Evolutionary conservation across 2,888 invertebrate species (phyloP).

Genomic region (Aphelenchoides bicaudatus): DNA sequence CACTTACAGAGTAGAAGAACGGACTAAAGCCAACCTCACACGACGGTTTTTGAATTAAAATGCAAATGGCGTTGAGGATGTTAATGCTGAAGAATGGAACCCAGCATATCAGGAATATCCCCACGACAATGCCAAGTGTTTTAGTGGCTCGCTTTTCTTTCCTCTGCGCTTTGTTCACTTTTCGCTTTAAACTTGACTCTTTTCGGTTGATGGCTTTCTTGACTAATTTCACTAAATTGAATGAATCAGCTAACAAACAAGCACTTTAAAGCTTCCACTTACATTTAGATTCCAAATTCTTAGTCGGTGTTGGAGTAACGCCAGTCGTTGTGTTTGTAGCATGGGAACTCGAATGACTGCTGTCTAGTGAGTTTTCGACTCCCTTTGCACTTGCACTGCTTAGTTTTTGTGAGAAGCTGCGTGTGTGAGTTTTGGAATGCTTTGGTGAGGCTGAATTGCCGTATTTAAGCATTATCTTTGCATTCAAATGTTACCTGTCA

Average conservation of each 20-base stretch:
- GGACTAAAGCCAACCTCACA: slow-evolving; percentile 62
- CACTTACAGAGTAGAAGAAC: slow-evolving; percentile 89
- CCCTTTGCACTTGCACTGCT: slow-evolving; percentile 10
- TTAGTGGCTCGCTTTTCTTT: slow-evolving; percentile 96
- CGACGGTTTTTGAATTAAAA: slow-evolving; percentile 66
- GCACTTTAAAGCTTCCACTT: neutral
- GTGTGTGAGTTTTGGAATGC: too few species aligned
- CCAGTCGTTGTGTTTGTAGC: slow-evolving; percentile 6
- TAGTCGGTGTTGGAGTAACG: slow-evolving; percentile 4
- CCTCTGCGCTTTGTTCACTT: slow-evolving; percentile 59
- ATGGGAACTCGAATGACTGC: slow-evolving; percentile 2
- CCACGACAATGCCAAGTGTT: slow-evolving; percentile 94
- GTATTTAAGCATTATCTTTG: too few species aligned
- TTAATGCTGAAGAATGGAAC: slow-evolving; percentile 98
- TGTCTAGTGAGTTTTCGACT: slow-evolving; percentile 20
- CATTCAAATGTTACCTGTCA: too few species aligned
- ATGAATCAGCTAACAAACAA: neutral
- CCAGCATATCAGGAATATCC: slow-evolving; percentile 96
- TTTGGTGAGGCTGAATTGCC: too few species aligned
- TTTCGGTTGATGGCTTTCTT: slow-evolving; percentile 51
- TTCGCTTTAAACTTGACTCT: slow-evolving; percentile 56
- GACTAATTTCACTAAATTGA: slow-evolving; percentile 39
- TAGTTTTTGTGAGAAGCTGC: slow-evolving; percentile 21
- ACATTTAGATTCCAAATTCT: slow-evolving; percentile 8
- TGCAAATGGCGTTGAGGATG: slow-evolving; percentile 92